Conservation (phyloP, 2,113 vertebrate species). For the Erpornis zantholeuca region DNA sequence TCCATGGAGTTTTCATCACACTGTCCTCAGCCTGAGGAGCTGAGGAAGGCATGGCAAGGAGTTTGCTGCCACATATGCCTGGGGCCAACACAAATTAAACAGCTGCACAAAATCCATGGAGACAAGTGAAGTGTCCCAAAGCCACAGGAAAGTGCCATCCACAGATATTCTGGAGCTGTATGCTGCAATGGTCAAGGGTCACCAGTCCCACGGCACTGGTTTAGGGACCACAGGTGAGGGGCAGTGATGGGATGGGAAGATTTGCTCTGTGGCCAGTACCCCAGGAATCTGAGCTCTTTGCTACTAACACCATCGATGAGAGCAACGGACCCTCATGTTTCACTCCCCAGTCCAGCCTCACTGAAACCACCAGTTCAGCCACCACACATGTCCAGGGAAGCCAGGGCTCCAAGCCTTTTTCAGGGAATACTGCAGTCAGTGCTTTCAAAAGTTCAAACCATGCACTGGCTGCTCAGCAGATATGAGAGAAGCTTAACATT, state of each 20-base stretch:
- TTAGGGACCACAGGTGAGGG: not conserved
- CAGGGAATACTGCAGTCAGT: not conserved
- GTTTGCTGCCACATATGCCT: not conserved
- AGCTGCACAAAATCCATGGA: not conserved
- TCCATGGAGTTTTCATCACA: not conserved
- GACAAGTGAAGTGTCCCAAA: not conserved
- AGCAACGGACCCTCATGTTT: not conserved
- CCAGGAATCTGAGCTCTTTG: not conserved
- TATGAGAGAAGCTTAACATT: conserved; percentile 1
- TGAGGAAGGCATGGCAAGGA: not conserved
- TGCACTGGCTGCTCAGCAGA: conserved; percentile 15
- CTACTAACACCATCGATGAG: not conserved
- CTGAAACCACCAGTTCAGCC: not conserved
- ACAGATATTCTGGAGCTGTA: not conserved
- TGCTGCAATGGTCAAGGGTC: not conserved
- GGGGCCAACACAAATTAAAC: not conserved
- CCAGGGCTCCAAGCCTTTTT: not conserved
- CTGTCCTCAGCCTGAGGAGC: not conserved
- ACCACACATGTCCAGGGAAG: not conserved
- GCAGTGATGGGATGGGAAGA: not conserved
- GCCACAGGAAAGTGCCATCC: not conserved
- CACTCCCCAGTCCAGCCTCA: not conserved
- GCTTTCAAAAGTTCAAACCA: not conserved
- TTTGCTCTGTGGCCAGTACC: not conserved
- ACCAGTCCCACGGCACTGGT: not conserved